Conservation (phyloP, 2,797 vertebrate species). For the Smutsia temminckii region DNA sequence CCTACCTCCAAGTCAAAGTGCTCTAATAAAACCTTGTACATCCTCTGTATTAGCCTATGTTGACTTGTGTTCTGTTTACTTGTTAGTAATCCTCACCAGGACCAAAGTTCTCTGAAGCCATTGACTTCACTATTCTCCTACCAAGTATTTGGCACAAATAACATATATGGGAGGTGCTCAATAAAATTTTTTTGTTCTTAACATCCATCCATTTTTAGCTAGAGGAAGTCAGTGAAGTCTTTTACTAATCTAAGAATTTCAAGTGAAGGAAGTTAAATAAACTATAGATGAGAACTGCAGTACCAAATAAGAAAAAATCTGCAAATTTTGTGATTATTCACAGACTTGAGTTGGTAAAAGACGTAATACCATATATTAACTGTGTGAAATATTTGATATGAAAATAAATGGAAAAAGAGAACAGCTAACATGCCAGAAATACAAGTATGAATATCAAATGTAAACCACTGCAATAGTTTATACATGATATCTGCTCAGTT, state of each 20-base stretch:
- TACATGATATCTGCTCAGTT: not conserved
- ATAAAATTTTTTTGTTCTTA: not conserved
- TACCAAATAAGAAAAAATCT: constrained; percentile 23
- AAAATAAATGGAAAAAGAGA: constrained; percentile 5
- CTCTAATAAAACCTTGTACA: not conserved
- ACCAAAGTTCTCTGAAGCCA: not conserved
- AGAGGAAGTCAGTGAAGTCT: constrained; percentile 15
- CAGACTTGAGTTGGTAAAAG: not conserved
- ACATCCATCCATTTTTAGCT: constrained; percentile 10
- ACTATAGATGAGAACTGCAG: not conserved
- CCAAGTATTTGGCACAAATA: not conserved
- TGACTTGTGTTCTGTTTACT: not conserved
- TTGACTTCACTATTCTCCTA: not conserved
- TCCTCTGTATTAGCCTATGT: not conserved
- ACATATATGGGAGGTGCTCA: not conserved
- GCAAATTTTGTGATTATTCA: not conserved
- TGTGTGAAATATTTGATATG: not conserved
- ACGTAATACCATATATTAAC: not conserved
- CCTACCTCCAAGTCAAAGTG: not conserved
- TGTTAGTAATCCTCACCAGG: not conserved
- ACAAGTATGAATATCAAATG: not conserved
- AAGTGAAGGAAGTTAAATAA: constrained; percentile 37
- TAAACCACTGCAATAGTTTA: not conserved
- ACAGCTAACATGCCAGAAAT: not conserved
- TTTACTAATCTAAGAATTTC: constrained; percentile 36